Conservation (phyloP, 2,888 invertebrate species). For the Leucania comma region DNA sequence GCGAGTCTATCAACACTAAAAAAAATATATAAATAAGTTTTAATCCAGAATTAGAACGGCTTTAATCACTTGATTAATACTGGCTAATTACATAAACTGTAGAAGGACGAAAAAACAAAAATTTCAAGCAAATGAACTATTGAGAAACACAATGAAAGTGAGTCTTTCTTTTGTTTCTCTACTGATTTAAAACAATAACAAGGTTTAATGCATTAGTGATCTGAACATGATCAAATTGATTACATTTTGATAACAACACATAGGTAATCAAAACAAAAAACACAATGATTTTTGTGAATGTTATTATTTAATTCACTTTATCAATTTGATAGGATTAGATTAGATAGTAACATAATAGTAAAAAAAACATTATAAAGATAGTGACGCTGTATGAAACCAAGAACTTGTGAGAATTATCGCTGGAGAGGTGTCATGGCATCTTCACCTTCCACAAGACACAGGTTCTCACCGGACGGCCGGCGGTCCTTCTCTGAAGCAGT, state of each 20-base stretch:
- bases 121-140: no score
- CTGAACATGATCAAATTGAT: background rate
- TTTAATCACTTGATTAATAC: background rate
- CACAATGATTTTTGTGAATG: conserved; percentile 13
- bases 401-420: background rate
- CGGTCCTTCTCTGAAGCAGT: no score
- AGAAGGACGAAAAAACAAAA: no score
- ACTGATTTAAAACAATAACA: background rate
- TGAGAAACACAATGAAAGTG: no score
- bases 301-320: conserved; percentile 17
- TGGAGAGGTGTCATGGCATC: no score
- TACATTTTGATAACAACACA: conserved; percentile 8
- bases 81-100: no score
- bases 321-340: conserved; percentile 2
- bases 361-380: background rate
- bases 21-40: no score
- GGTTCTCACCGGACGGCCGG: no score
- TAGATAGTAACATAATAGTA: background rate
- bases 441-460: no score
- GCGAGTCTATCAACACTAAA: no score
- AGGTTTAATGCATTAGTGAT: background rate
- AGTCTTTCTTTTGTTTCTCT: background rate
- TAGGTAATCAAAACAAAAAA: background rate
- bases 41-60: no score
- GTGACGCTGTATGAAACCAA: background rate